Percentiles rank a stretch among this genome's conserved stretches.
These are phyloP conservation scores for Philereme vetulata DNA, from an alignment of 2,888 invertebrate genomes.

Conservation along the genomic window DNA sequence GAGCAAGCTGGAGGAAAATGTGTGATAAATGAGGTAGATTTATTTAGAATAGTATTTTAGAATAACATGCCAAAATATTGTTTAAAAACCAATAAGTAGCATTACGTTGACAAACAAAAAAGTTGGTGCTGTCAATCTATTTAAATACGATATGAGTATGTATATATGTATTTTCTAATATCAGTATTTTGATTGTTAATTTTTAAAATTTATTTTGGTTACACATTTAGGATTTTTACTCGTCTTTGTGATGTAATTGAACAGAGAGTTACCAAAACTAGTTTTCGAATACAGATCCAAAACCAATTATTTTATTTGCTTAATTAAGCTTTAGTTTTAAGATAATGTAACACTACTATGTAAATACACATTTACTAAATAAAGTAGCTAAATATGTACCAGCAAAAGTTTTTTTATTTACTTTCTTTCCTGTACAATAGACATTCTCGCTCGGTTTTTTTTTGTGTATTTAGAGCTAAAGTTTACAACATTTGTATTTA, in stretches of 20 bases:
- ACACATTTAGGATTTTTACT: not conserved
- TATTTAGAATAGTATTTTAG: slow-evolving; percentile 32
- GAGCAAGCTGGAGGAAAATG: slow-evolving; percentile 21
- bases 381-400: slow-evolving; percentile 27
- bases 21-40: slow-evolving; percentile 33
- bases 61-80: slow-evolving; percentile 31
- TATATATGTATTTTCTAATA: slow-evolving; percentile 10
- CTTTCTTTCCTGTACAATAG: slow-evolving; percentile 26
- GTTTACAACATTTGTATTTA: slow-evolving; percentile 34
- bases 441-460: slow-evolving; percentile 33
- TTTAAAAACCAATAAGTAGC: slow-evolving; percentile 43
- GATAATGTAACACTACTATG: slow-evolving; percentile 36
- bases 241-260: slow-evolving; percentile 22
- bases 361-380: slow-evolving; percentile 47
- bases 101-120: slow-evolving; percentile 60
- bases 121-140: slow-evolving; percentile 69
- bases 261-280: slow-evolving; percentile 70
- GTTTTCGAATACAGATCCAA: slow-evolving; percentile 47
- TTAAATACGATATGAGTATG: not conserved
- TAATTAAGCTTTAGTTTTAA: slow-evolving; percentile 24
- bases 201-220: slow-evolving; percentile 17
- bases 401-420: slow-evolving; percentile 29
- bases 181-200: slow-evolving; percentile 7
- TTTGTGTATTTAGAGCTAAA: slow-evolving; percentile 14
- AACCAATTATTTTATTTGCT: slow-evolving; percentile 19